phyloP scores from a whole-genome alignment of 2,888 invertebrate species.

The Cylloceria caligata region DNA sequence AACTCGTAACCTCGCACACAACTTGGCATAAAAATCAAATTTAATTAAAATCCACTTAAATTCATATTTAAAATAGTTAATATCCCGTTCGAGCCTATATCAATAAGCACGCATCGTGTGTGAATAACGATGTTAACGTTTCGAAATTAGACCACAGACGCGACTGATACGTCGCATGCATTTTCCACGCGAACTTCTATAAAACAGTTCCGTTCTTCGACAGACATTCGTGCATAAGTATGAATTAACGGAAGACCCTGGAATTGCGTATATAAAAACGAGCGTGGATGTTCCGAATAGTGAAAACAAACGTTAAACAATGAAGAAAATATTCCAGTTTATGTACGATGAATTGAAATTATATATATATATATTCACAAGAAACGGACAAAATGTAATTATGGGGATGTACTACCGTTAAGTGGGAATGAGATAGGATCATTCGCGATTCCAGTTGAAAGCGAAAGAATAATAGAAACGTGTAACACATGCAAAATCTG shows the following conservation, averaged over 20 bases:
- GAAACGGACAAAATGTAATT: too few species aligned
- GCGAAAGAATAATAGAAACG: too few species aligned
- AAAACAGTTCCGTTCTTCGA: conserved; percentile 15
- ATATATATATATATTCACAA: too few species aligned
- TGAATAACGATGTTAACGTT: conserved; percentile 42
- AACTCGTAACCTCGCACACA: not conserved
- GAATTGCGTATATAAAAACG: not conserved
- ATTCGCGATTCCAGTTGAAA: too few species aligned
- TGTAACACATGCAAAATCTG: too few species aligned
- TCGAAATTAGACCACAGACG: conserved; percentile 37
- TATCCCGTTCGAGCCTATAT: conserved; percentile 32
- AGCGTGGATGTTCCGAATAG: too few species aligned
- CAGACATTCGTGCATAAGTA: not conserved
- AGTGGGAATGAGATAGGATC: too few species aligned
- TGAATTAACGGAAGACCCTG: not conserved
- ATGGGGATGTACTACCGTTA: too few species aligned
- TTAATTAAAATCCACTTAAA: too few species aligned
- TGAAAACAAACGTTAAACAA: too few species aligned
- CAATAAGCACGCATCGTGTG: conserved; percentile 47
- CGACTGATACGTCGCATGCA: conserved; percentile 24
- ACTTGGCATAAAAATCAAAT: not conserved
- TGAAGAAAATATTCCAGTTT: too few species aligned
- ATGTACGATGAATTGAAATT: too few species aligned
- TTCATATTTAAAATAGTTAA: not conserved
- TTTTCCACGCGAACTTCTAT: not conserved